Conservation (phyloP, 2,888 invertebrate species). For the Hydrotaea diabolus region DNA sequence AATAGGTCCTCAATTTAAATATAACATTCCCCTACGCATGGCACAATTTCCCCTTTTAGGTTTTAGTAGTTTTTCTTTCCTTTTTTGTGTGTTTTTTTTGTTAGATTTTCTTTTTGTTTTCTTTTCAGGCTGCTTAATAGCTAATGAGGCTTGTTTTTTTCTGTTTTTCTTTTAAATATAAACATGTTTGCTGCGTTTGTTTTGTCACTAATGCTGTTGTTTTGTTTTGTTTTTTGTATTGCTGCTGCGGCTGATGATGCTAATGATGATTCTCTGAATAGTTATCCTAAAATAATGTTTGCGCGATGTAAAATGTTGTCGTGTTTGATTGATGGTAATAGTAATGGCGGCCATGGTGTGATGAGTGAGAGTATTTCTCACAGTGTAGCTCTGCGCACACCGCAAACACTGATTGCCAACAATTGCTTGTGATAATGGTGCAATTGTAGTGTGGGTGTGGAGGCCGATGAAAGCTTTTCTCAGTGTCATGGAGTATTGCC, state of each 20-base stretch:
- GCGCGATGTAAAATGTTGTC: no score
- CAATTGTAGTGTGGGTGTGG: conserved; percentile 65
- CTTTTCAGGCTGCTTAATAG: conserved; percentile 26
- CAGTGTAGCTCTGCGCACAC: conserved; percentile 65
- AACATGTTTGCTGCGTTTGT: conserved; percentile 27
- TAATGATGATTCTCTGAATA: conserved; percentile 19
- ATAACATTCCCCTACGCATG: background rate
- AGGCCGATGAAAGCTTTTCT: conserved; percentile 70
- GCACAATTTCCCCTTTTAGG: conserved; percentile 7
- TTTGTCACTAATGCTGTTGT: conserved; percentile 30
- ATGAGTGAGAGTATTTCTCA: conserved; percentile 44
- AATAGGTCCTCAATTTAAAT: background rate
- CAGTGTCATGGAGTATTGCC: conserved; percentile 81
- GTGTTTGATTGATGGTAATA: conserved; percentile 56
- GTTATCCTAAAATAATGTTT: conserved; percentile 42
- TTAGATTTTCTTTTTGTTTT: conserved; percentile 17
- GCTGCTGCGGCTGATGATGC: conserved; percentile 37
- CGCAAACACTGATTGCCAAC: conserved; percentile 63
- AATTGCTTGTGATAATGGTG: conserved; percentile 62
- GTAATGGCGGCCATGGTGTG: conserved; percentile 20
- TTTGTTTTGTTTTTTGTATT: conserved; percentile 10
- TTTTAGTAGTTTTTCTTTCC: conserved; percentile 23
- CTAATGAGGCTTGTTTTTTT: conserved; percentile 37
- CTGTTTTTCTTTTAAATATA: conserved; percentile 1
- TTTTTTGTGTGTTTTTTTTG: background rate